Percentiles rank a stretch among this genome's conserved stretches.
Evolutionary conservation across 2,888 invertebrate genomes (phyloP).

Genomic region (Watsonalla cultraria): DNA sequence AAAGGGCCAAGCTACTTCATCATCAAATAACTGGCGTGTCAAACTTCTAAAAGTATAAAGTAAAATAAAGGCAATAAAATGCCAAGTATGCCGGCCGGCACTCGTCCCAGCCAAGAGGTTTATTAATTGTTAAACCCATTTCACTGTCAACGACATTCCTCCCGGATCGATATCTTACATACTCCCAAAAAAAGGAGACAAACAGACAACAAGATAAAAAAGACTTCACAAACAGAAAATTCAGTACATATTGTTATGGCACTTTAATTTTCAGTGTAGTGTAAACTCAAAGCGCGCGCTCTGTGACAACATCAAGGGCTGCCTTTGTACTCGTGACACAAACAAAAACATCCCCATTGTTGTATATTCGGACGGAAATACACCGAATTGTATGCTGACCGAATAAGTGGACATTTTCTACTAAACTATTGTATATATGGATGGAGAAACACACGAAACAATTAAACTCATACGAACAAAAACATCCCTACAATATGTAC

Average conservation of each 20-base stretch:
- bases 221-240: constrained; percentile 51
- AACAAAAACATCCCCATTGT: constrained; percentile 64
- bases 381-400: constrained; percentile 49
- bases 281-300: constrained; percentile 69
- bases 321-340: constrained; percentile 51
- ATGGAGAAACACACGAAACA: constrained; percentile 13
- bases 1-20: background rate
- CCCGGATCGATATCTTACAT: constrained; percentile 61
- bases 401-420: constrained; percentile 46
- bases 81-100: constrained; percentile 50
- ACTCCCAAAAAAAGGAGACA: constrained; percentile 47
- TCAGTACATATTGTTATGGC: constrained; percentile 61
- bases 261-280: constrained; percentile 75
- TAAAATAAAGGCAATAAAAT: constrained; percentile 25
- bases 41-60: constrained; percentile 13
- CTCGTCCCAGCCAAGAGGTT: constrained; percentile 49
- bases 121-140: constrained; percentile 76
- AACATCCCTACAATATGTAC: constrained; percentile 10
- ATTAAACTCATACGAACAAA: constrained; percentile 19
- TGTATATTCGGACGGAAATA: constrained; percentile 43
- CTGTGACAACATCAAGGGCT: constrained; percentile 57
- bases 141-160: constrained; percentile 74
- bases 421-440: constrained; percentile 1
- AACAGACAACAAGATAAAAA: constrained; percentile 58
- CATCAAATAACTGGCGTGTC: background rate